Percentiles rank a stretch among this genome's conserved stretches.
These are phyloP conservation scores for Cepaea hortensis DNA, from an alignment of 2,888 invertebrate species.

Conservation along the genomic window DNA sequence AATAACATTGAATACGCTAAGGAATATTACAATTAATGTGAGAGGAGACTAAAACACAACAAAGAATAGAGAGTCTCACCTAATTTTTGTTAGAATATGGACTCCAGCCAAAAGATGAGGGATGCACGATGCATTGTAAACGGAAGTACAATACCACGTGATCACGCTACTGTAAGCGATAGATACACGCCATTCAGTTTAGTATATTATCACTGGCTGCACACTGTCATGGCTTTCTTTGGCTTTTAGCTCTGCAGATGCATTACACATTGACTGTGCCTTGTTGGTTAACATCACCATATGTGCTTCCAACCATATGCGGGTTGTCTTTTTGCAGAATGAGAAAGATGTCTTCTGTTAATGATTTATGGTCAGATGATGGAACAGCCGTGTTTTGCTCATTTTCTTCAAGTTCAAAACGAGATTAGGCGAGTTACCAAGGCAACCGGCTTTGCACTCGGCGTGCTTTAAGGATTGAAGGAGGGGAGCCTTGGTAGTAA, in stretches of 20 bases:
- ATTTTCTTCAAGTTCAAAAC: conserved; percentile 30
- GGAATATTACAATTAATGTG: not conserved
- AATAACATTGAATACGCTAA: not conserved
- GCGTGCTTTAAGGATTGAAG: conserved; percentile 4
- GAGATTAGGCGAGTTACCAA: conserved; percentile 39
- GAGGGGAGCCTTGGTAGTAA: too few relatives aligned
- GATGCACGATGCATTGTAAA: conserved; percentile 53
- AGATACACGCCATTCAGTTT: conserved; percentile 48
- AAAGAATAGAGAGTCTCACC: conserved; percentile 18
- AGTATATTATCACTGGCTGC: not conserved
- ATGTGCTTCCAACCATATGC: not conserved
- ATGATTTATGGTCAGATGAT: conserved; percentile 5
- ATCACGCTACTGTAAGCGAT: conserved; percentile 52
- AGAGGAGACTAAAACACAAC: not conserved
- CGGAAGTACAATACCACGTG: conserved; percentile 52
- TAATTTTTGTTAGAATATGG: conserved; percentile 35
- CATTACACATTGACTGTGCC: not conserved
- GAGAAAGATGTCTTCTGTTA: not conserved
- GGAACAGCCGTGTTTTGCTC: conserved; percentile 40
- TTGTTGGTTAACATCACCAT: not conserved
- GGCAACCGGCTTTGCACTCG: conserved; percentile 28
- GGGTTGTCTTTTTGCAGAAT: not conserved
- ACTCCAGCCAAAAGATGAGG: conserved; percentile 47
- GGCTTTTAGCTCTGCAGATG: not conserved
- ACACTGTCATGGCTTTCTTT: too few relatives aligned